Evolutionary conservation across 2,888 invertebrate genomes (phyloP), one percentile per base, ranked within the genome.

Genomic region (Escarpia spicata): DNA sequence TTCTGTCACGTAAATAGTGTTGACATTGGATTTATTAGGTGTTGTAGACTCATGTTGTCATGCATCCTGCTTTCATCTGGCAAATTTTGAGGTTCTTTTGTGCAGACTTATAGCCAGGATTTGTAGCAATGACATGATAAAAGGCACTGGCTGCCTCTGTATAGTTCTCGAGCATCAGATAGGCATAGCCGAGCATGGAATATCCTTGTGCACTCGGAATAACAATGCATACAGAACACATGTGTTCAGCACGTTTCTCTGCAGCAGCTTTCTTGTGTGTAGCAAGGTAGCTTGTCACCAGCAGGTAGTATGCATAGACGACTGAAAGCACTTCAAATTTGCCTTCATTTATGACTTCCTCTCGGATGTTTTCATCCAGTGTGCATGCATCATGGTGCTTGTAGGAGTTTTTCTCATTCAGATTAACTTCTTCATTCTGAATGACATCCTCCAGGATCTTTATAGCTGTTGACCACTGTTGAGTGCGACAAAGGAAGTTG

Each of bases 221-320:
- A 75, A 75, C 6, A 75, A 75, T 26, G 75, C 75, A 75, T 26
- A 75, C 26, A 19, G 26, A 15, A 26, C n/a, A 75, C 75, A 75
- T 75, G n/a, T 75, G 75, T 26, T 75, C 75, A 6, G 75, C 26
- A 75, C 75, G n/a, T 75, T 75, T n/a, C n/a, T n/a, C n/a, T n/a
- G n/a, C n/a, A n/a, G n/a, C n/a, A n/a, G n/a, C n/a, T n/a, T n/a
- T n/a, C n/a, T n/a, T 75, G 19, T 26, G 75, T 75, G 75, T 26
- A 75, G 75, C 75, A 15, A 75, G 75, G 75, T 75, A 75, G 26
- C 75, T 26, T 26, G 75, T 75, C 75, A 75, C 75, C 75, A 75
- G n/a, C 75, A 75, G n/a, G 75, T 75, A 75, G 26, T 75, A 75
- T 75, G 75, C 75, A 75, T 75, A 75, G 75, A 75, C 19, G 75